Conservation (phyloP, 2,797 vertebrate genomes). For the Sebastes jordani region DNA sequence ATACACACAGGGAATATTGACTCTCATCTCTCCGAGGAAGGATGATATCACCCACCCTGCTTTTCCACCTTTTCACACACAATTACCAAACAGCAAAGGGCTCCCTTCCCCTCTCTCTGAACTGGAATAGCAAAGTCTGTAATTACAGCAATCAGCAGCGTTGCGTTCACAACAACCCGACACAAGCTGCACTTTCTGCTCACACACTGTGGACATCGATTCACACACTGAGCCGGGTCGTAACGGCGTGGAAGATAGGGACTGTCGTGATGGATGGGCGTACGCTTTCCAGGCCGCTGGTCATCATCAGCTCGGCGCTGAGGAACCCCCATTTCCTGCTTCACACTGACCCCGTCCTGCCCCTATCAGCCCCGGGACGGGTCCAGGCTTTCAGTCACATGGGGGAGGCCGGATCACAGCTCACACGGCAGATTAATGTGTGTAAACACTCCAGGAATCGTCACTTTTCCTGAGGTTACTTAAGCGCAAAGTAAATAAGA, state of each 20-base stretch:
- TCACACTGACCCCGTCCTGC: constrained; percentile 57
- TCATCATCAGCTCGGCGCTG: constrained; percentile 66
- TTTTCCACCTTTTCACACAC: constrained; percentile 73
- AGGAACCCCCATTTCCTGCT: constrained; percentile 66
- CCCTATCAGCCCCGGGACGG: constrained; percentile 68
- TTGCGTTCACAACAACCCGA: constrained; percentile 43
- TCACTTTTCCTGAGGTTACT: constrained; percentile 63
- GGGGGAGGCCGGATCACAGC: constrained; percentile 40
- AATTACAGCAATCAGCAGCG: constrained; percentile 67
- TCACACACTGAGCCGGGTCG: constrained; percentile 35
- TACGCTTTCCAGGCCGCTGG: constrained; percentile 70
- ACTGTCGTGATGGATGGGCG: constrained; percentile 71
- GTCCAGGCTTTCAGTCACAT: constrained; percentile 55
- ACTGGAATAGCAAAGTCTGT: constrained; percentile 43
- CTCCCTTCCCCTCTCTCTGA: constrained; percentile 16
- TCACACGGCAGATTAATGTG: constrained; percentile 69
- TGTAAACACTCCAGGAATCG: constrained; percentile 69
- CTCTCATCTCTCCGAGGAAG: constrained; percentile 62
- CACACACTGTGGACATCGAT: constrained; percentile 52
- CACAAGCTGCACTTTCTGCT: constrained; percentile 24
- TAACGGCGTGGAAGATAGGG: constrained; percentile 47
- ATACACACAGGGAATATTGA: constrained; percentile 56
- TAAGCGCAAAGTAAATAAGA: constrained; percentile 67
- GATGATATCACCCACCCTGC: constrained; percentile 55
- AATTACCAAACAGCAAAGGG: constrained; percentile 38